Evolutionary conservation across 2,113 vertebrate genomes (phyloP).

Genomic region (Pelvicachromis taeniatus): DNA sequence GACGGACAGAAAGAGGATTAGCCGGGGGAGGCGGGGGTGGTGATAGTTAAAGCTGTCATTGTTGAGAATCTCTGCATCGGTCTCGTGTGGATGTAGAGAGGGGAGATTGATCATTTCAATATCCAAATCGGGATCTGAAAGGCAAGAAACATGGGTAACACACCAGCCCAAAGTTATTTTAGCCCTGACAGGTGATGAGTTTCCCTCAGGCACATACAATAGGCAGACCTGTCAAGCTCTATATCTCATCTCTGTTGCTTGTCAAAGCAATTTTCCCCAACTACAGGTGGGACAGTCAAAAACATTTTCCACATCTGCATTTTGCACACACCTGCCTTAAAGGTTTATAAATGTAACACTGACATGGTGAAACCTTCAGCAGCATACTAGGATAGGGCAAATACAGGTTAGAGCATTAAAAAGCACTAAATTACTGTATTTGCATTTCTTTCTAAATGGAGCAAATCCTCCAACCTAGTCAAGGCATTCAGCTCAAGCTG

Average conservation of each 20-base stretch:
- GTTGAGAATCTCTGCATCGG: not conserved
- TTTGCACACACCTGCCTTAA: not conserved
- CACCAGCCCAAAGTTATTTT: constrained; percentile 33
- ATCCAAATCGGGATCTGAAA: constrained; percentile 18
- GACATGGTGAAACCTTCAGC: not conserved
- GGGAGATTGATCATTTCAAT: constrained; percentile 37
- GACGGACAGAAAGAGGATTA: not conserved
- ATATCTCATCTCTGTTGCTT: constrained; percentile 30
- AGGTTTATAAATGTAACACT: not conserved
- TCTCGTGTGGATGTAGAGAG: not conserved
- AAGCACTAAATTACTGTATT: not conserved
- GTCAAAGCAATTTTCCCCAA: constrained; percentile 12
- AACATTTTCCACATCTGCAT: constrained; percentile 10
- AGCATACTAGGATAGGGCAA: not conserved
- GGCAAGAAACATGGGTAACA: constrained; percentile 1
- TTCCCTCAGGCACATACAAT: constrained; percentile 39
- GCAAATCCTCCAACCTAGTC: not conserved
- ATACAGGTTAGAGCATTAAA: not conserved
- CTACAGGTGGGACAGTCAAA: not conserved
- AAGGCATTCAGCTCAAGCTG: not conserved
- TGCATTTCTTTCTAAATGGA: not conserved
- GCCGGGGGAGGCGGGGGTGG: not conserved
- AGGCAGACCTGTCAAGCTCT: constrained; percentile 37
- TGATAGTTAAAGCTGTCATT: not conserved
- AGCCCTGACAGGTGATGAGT: constrained; percentile 31